These are phyloP conservation scores for Morone saxatilis DNA, from an alignment of 2,113 vertebrate species.

Conservation along the genomic window DNA sequence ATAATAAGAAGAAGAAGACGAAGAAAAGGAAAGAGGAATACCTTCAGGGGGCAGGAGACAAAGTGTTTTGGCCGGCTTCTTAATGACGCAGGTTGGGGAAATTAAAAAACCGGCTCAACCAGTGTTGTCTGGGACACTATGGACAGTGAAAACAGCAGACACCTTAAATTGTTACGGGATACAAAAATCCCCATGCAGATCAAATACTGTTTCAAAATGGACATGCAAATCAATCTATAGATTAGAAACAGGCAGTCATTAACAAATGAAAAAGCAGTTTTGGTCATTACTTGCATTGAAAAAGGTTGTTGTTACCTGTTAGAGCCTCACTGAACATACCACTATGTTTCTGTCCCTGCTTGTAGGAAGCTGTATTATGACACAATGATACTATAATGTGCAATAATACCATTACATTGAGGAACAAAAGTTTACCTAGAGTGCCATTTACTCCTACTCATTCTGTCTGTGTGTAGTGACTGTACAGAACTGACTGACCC, in stretches of 20 bases:
- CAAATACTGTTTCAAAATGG: neutral
- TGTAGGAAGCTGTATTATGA: too few species aligned
- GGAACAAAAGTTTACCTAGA: neutral
- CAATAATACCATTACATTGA: neutral
- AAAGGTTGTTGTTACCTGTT: neutral
- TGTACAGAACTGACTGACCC: neutral
- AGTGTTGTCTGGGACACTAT: neutral
- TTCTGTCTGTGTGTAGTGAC: neutral
- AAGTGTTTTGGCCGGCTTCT: neutral
- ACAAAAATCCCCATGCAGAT: neutral
- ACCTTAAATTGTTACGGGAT: neutral
- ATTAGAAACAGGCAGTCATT: neutral
- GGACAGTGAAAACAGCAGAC: neutral
- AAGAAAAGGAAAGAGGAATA: neutral
- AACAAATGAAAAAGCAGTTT: too few species aligned
- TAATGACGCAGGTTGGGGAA: neutral
- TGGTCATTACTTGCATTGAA: too few species aligned
- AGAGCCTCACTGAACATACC: too few species aligned
- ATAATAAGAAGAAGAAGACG: too few species aligned
- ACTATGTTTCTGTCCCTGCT: too few species aligned
- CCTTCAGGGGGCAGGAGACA: neutral
- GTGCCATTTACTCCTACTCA: neutral
- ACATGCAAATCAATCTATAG: neutral
- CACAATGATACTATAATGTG: too few species aligned
- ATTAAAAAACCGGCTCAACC: slow-evolving; percentile 18